A percentile compares a stretch with the other conserved stretches of the same genome.
Conservation (phyloP, 2,888 invertebrate genomes). For the Dolichomitus sp. region DNA sequence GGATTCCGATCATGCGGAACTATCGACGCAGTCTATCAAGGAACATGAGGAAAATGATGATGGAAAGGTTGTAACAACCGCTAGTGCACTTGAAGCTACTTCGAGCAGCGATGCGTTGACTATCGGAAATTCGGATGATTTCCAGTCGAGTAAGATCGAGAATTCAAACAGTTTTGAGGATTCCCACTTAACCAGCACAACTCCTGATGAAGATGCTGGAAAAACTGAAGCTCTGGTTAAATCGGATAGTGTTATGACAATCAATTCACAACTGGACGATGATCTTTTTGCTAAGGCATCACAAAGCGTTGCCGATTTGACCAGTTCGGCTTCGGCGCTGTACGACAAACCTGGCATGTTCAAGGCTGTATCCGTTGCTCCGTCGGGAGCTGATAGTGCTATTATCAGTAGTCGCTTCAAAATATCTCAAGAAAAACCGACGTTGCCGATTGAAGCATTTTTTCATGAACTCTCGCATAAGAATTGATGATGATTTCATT, state of each 20-base stretch:
- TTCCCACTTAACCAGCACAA: slow-evolving; percentile 25
- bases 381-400: slow-evolving; percentile 87
- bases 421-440: slow-evolving; percentile 93
- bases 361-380: slow-evolving; percentile 88
- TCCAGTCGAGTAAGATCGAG: slow-evolving; percentile 17
- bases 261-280: slow-evolving; percentile 76
- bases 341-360: slow-evolving; percentile 91
- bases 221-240: slow-evolving; percentile 56
- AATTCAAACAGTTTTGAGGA: slow-evolving; percentile 33
- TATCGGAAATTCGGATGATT: neutral
- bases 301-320: slow-evolving; percentile 91
- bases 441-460: slow-evolving; percentile 93
- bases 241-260: slow-evolving; percentile 50
- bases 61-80: slow-evolving; percentile 1
- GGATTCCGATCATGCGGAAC: slow-evolving; percentile 9
- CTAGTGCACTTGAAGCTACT: slow-evolving; percentile 15
- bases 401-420: slow-evolving; percentile 88
- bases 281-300: slow-evolving; percentile 86
- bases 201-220: slow-evolving; percentile 12
- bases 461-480: slow-evolving; percentile 91
- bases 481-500: slow-evolving; percentile 83
- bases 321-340: slow-evolving; percentile 91
- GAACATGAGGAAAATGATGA: slow-evolving; percentile 60
- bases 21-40: slow-evolving; percentile 39
- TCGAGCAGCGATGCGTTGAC: slow-evolving; percentile 1